Percentiles rank a stretch among this genome's conserved stretches.
phyloP scores from a whole-genome alignment of 2,888 invertebrate genomes.

The Ryuthela nishihirai region DNA sequence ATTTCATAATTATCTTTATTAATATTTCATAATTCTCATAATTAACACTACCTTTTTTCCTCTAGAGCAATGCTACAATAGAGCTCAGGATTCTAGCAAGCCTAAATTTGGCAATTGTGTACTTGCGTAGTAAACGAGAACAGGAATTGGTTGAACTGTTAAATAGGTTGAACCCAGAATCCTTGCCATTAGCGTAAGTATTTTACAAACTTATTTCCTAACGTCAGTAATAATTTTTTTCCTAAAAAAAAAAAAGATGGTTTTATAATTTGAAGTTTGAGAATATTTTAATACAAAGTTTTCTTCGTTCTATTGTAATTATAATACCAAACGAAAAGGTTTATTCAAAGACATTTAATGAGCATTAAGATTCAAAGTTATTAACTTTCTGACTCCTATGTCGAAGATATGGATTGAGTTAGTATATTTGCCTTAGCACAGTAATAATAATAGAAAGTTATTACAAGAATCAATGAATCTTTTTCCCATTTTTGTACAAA shows the following conservation, averaged over 20 bases:
- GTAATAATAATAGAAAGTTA: no score
- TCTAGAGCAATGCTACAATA: slow-evolving; percentile 75
- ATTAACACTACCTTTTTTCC: slow-evolving; percentile 45
- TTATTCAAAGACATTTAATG: no score
- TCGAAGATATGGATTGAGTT: no score
- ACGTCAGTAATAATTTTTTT: not conserved
- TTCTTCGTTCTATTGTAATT: no score
- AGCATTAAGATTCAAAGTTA: no score
- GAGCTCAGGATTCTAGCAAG: slow-evolving; percentile 94
- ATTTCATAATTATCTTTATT: not conserved
- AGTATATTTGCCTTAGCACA: no score
- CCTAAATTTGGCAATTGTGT: slow-evolving; percentile 93
- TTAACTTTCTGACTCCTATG: no score
- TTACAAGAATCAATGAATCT: no score
- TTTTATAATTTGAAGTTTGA: not conserved
- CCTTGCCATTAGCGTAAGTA: slow-evolving; percentile 62
- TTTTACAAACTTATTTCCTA: not conserved
- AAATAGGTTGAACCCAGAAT: slow-evolving; percentile 89
- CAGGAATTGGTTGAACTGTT: slow-evolving; percentile 79
- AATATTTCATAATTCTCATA: not conserved
- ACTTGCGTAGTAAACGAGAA: slow-evolving; percentile 83
- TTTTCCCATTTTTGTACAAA: no score
- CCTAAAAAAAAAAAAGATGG: not conserved
- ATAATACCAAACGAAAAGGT: no score
- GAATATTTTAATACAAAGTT: not conserved